These are phyloP conservation scores for Neodiprion lecontei DNA, from an alignment of 1,140 invertebrate species.

Conservation along the genomic window DNA sequence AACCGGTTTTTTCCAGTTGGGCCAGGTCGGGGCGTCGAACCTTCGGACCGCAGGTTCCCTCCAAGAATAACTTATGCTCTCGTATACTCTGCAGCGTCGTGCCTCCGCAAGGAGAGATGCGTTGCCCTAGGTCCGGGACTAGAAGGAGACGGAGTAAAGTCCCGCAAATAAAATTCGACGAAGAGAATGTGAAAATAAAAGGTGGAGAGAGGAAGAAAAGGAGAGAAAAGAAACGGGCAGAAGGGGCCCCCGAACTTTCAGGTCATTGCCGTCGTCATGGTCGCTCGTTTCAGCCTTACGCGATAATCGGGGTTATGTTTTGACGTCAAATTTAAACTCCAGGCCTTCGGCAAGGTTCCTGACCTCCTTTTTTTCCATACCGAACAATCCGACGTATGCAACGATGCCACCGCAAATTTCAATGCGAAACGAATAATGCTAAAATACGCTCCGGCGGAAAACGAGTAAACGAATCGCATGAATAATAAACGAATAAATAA, in stretches of 20 bases:
- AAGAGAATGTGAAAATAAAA: constrained; percentile 21
- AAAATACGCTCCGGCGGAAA: too few relatives aligned
- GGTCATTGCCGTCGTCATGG: constrained; percentile 40
- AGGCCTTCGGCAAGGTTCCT: not conserved
- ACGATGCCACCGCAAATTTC: too few relatives aligned
- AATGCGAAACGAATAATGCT: too few relatives aligned
- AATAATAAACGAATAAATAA: too few relatives aligned
- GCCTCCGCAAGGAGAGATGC: constrained; percentile 19
- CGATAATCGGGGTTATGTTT: constrained; percentile 10
- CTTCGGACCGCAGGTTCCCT: constrained; percentile 59
- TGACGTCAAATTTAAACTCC: not conserved
- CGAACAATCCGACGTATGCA: too few relatives aligned
- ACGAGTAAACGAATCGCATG: too few relatives aligned
- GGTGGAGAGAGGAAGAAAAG: constrained; percentile 20
- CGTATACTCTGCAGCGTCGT: constrained; percentile 20
- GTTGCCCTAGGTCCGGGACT: constrained; percentile 57
- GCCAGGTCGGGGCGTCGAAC: constrained; percentile 64
- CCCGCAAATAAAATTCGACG: constrained; percentile 37
- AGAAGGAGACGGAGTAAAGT: constrained; percentile 38
- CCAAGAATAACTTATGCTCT: constrained; percentile 59
- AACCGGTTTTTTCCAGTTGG: constrained; percentile 65
- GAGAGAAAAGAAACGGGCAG: constrained; percentile 17
- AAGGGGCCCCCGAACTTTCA: constrained; percentile 37
- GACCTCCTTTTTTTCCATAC: not conserved
- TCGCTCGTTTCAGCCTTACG: constrained; percentile 44